Conservation (phyloP, 2,113 vertebrate genomes). For the Phoxinus phoxinus region DNA sequence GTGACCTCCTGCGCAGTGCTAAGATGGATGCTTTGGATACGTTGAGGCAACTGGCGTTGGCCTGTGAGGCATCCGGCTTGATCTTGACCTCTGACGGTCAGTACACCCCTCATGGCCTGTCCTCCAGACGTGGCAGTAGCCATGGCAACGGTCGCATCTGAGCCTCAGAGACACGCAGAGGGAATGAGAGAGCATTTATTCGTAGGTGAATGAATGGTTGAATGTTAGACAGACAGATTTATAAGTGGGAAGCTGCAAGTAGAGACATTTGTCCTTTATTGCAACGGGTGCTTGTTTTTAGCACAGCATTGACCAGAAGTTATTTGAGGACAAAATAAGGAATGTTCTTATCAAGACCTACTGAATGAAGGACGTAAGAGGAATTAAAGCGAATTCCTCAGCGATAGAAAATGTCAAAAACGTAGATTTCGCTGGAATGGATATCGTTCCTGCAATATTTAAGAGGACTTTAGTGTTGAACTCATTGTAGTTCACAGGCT, state of each 20-base stretch:
- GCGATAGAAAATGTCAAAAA: not conserved
- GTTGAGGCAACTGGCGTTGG: conserved; percentile 93
- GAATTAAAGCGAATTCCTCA: not conserved
- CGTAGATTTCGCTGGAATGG: conserved; percentile 1
- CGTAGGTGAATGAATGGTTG: conserved; percentile 16
- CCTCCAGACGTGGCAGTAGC: conserved; percentile 68
- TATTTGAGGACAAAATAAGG: not conserved
- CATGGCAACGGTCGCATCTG: conserved; percentile 79
- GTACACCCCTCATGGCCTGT: conserved; percentile 66
- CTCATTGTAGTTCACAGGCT: not conserved
- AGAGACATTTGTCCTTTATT: conserved; percentile 9
- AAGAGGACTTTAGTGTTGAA: not conserved
- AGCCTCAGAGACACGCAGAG: conserved; percentile 48
- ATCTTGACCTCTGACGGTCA: conserved; percentile 73
- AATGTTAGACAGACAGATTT: conserved; percentile 5
- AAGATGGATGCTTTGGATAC: conserved; percentile 91
- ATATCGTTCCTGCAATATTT: conserved; percentile 25
- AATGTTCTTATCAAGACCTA: conserved; percentile 38
- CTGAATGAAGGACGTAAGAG: conserved; percentile 17
- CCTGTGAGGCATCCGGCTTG: conserved; percentile 89
- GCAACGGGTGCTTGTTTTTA: not conserved
- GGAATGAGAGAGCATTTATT: conserved; percentile 30
- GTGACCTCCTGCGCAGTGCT: conserved; percentile 90
- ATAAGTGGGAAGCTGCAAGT: not conserved
- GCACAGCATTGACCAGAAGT: conserved; percentile 18